phyloP scores from a whole-genome alignment of 2,888 invertebrate species.

The Ischnus inquisitorius region DNA sequence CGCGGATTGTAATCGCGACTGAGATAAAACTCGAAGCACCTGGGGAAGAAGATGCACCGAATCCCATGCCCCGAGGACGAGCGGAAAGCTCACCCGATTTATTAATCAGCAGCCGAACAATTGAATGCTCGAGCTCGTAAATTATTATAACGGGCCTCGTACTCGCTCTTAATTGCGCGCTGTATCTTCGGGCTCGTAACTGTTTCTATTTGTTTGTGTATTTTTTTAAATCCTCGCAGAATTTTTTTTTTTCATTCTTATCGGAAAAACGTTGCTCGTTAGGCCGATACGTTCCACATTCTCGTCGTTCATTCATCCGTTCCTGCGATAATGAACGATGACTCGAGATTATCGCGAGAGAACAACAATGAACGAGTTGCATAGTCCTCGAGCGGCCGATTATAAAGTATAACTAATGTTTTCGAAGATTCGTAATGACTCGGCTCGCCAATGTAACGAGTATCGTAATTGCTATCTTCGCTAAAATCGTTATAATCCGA shows the following conservation, averaged over 20 bases:
- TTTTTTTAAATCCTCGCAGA: slow-evolving; percentile 8
- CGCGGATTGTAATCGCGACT: background rate
- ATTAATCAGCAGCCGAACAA: slow-evolving; percentile 68
- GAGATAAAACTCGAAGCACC: background rate
- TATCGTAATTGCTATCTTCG: slow-evolving; percentile 3
- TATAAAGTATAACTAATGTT: background rate
- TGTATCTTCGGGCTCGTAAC: slow-evolving; percentile 18
- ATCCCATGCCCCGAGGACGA: slow-evolving; percentile 66
- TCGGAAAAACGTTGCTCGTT: slow-evolving; percentile 3
- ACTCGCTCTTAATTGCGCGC: slow-evolving; percentile 29
- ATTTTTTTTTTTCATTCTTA: slow-evolving; percentile 16
- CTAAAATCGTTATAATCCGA: background rate
- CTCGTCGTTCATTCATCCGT: slow-evolving; percentile 26
- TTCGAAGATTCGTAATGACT: slow-evolving; percentile 8
- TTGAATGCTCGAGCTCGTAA: slow-evolving; percentile 49
- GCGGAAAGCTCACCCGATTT: slow-evolving; percentile 69
- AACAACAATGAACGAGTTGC: slow-evolving; percentile 7
- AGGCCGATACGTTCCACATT: slow-evolving; percentile 26
- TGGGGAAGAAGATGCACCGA: slow-evolving; percentile 45
- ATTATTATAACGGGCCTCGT: slow-evolving; percentile 56
- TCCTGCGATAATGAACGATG: slow-evolving; percentile 36
- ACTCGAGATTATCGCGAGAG: slow-evolving; percentile 25
- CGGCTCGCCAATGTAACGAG: slow-evolving; percentile 9
- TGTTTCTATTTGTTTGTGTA: slow-evolving; percentile 24
- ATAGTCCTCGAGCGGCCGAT: background rate